phyloP scores from a whole-genome alignment of 1,140 invertebrate genomes.

The Saccostrea glomerata region DNA sequence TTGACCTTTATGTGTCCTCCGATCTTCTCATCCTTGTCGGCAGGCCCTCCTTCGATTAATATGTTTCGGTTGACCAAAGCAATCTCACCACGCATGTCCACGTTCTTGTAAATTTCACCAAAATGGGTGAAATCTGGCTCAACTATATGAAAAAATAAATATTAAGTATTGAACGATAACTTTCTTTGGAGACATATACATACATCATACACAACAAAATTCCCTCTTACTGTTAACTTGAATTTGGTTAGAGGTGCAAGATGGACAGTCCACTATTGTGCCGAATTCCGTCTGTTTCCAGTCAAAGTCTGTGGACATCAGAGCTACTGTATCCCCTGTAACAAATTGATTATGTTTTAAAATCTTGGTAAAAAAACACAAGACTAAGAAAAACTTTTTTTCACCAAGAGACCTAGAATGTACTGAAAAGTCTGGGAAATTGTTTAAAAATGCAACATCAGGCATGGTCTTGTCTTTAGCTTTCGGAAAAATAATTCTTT shows the following conservation, averaged over 20 bases:
- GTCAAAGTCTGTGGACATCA: slow-evolving; percentile 67
- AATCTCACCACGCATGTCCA: slow-evolving; percentile 71
- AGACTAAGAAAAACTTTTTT: too few relatives aligned
- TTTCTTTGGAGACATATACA: background rate
- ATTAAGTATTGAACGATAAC: background rate
- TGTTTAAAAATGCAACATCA: too few relatives aligned
- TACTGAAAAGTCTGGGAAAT: too few relatives aligned
- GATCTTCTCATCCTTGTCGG: background rate
- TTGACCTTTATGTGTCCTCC: background rate
- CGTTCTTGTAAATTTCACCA: slow-evolving; percentile 65
- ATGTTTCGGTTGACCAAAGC: slow-evolving; percentile 70
- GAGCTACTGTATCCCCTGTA: slow-evolving; percentile 64
- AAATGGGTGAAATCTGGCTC: slow-evolving; percentile 59
- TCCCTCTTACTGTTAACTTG: slow-evolving; percentile 58
- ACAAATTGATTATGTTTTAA: background rate
- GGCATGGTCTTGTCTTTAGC: too few relatives aligned
- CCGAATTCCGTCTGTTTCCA: slow-evolving; percentile 67
- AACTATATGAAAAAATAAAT: slow-evolving; percentile 10
- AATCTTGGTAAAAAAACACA: too few relatives aligned
- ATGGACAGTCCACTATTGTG: slow-evolving; percentile 53
- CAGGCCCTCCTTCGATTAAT: slow-evolving; percentile 58
- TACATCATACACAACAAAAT: background rate
- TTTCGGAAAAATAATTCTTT: too few relatives aligned
- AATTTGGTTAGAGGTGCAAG: slow-evolving; percentile 57
- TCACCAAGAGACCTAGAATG: too few relatives aligned